A percentile compares a stretch with the other conserved stretches of the same genome.
phyloP scores from a whole-genome alignment of 2,888 invertebrate genomes.

The Tachina lurida region DNA sequence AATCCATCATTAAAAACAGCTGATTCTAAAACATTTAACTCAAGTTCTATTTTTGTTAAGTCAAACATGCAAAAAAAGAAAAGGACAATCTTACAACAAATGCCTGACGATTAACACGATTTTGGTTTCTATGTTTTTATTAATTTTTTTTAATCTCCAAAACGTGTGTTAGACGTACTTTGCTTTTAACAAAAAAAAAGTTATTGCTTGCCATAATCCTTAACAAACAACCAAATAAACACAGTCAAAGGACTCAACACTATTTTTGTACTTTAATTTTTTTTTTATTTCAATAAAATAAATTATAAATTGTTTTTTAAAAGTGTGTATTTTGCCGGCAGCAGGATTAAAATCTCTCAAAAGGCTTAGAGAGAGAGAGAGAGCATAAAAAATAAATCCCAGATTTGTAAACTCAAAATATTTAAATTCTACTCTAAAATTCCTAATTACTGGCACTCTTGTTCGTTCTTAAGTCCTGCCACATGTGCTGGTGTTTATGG shows the following conservation, averaged over 20 bases:
- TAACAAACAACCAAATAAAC: conserved; percentile 48
- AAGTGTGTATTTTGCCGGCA: conserved; percentile 9
- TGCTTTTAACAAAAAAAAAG: conserved; percentile 48
- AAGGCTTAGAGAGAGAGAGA: conserved; percentile 38
- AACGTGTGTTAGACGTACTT: conserved; percentile 69
- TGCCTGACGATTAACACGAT: conserved; percentile 56
- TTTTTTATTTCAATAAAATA: conserved; percentile 59
- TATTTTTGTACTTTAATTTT: conserved; percentile 26
- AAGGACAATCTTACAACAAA: conserved; percentile 24
- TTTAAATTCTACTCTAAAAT: conserved; percentile 5
- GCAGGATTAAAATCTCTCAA: conserved; percentile 18
- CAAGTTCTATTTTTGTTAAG: conserved; percentile 39
- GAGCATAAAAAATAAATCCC: conserved; percentile 41
- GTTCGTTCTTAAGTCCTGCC: conserved; percentile 22
- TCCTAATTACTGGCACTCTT: background rate
- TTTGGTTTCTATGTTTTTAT: background rate
- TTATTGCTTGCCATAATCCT: conserved; percentile 50
- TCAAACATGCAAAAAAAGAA: conserved; percentile 39
- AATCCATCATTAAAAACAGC: conserved; percentile 64
- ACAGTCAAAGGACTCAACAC: background rate
- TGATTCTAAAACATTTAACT: conserved; percentile 25
- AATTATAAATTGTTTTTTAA: conserved; percentile 35
- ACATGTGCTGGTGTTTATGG: conserved; percentile 62
- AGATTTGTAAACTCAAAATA: conserved; percentile 21
- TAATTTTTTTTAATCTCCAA: conserved; percentile 43